Evolutionary conservation across 2,797 vertebrate species (phyloP).

Genomic region (Paedocypris micromegethes): DNA sequence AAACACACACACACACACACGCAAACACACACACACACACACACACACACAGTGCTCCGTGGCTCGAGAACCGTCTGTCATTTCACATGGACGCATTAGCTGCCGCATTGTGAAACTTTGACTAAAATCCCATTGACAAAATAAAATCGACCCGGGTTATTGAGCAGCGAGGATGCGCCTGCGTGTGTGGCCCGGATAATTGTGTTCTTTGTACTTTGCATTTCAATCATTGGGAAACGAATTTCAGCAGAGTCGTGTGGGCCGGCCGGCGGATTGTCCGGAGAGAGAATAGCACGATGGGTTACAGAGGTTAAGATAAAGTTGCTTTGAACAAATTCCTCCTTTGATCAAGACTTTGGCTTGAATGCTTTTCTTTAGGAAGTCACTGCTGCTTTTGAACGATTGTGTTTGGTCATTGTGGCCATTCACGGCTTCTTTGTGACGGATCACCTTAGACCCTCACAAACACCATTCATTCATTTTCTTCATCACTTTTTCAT

Average conservation of each 20-base stretch:
- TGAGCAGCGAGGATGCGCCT: neutral
- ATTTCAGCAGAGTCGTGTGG: conserved; percentile 14
- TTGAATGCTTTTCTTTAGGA: conserved; percentile 54
- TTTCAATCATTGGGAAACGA: conserved; percentile 17
- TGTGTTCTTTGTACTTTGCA: conserved; percentile 34
- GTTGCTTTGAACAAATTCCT: conserved; percentile 67
- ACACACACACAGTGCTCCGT: neutral
- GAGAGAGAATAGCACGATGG: conserved; percentile 32
- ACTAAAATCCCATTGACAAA: conserved; percentile 18
- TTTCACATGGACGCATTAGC: conserved; percentile 5
- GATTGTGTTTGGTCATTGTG: conserved; percentile 50
- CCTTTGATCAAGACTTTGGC: conserved; percentile 61
- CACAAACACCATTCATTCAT: neutral
- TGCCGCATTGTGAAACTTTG: conserved; percentile 2
- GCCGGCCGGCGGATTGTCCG: conserved; percentile 10
- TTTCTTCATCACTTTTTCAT: too few relatives aligned
- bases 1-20: too few relatives aligned
- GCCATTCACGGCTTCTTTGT: conserved; percentile 51
- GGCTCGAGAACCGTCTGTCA: conserved; percentile 5
- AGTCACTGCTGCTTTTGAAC: conserved; percentile 49
- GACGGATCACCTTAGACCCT: conserved; percentile 29
- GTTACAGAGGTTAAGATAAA: conserved; percentile 62
- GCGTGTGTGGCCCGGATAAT: conserved; percentile 30
- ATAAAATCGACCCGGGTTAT: conserved; percentile 21
- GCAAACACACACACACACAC: neutral